Conservation (phyloP, 2,797 vertebrate species). For the Sciurus carolinensis region DNA sequence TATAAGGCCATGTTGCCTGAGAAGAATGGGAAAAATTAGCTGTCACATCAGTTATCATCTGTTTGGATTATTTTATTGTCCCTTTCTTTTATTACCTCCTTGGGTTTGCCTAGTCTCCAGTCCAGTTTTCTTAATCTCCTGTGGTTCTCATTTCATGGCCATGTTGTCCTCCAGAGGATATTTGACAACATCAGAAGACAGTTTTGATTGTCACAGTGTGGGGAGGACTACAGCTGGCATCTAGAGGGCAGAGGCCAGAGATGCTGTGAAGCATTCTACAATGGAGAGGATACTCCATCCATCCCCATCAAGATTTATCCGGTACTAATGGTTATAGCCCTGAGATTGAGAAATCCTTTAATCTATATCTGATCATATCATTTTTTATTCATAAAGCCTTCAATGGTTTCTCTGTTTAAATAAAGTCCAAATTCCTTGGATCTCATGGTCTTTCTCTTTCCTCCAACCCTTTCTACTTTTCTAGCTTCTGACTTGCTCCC, state of each 20-base stretch:
- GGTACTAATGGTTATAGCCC: neutral
- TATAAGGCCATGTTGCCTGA: neutral
- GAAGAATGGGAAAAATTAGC: neutral
- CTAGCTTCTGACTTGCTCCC: neutral
- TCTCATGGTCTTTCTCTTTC: neutral
- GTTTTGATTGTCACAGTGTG: neutral
- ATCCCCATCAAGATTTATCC: neutral
- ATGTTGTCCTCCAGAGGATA: neutral
- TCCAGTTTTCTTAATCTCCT: neutral
- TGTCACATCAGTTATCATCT: neutral
- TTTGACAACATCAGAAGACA: neutral
- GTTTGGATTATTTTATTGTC: neutral
- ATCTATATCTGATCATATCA: neutral
- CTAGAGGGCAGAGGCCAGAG: neutral
- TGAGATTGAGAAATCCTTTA: neutral
- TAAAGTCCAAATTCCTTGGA: neutral
- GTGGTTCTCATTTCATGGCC: neutral
- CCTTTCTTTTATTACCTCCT: neutral
- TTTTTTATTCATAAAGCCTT: neutral
- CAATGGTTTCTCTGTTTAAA: neutral
- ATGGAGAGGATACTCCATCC: neutral
- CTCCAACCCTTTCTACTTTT: neutral
- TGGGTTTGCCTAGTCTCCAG: neutral
- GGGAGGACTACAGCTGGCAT: neutral
- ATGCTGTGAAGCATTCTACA: neutral